Base-by-base conservation (phyloP, 2,888 invertebrate species). In the Lordiphosa andalusiaca region DNA sequence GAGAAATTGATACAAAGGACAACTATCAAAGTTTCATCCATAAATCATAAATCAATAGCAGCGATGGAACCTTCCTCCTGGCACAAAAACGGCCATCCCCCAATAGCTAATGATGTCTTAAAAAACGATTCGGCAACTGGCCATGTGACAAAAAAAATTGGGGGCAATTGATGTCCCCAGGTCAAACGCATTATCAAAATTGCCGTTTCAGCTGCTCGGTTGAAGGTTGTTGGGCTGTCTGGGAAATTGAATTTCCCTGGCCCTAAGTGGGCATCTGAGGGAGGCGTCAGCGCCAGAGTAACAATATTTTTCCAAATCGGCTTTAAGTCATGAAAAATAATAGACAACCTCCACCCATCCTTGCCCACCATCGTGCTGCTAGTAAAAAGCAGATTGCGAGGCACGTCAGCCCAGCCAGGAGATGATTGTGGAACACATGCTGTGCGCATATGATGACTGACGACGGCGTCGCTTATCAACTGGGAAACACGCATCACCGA, bases 271-370 rank as follows among this genome's bases (percentile, higher is more conserved):
- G 12, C 36, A 40, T 48, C 46, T 39, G 36, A 25, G 40, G 39
- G 10, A 52, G 52, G 41, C 49, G 36, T 39, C 51, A 44, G 40
- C 33, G 40, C 53, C 56, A 59, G 61, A 54, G 70, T 78, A 87
- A 87, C 88, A 88, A 87, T 88, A 88, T 88, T 88, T 87, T 85
- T 75, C 71, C 71, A 85, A 88, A 88, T 88, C 88, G 88, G 88
- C 88, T 88, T 88, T 87, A 83, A 82, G 87, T 87, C 87, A 87
- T 86, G 76, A 85, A 87, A 87, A 84, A 72, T 86, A 87, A 86
- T 86, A 82, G 86, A 82, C 82, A 72, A 85, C 65, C 41, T 16
- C 25, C 16, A 7, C n/a, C 16, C 16, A 16, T 16, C 2, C 16
- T 16, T 16, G 16, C 16, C n/a, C 23, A 12, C 21, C 38, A 30